Evolutionary conservation across 2,888 invertebrate species (phyloP), one percentile per base, ranked within the genome.

Genomic region (Drosophila atroscutellata): DNA sequence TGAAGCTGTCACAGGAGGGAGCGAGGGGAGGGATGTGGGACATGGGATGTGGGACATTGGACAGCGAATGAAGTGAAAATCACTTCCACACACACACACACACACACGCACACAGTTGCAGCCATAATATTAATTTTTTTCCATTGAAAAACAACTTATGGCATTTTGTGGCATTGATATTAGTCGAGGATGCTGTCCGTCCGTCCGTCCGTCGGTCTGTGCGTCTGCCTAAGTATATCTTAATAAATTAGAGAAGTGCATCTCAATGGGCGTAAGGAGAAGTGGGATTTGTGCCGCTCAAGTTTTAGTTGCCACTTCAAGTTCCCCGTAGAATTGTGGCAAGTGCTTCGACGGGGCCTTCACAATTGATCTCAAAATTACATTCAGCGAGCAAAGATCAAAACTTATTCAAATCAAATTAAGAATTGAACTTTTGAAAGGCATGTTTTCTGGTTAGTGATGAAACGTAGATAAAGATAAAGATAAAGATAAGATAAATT

Each of bases 141-240:
- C 83, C 76, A 66, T 75, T 83, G 83, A 85, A 85, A 82, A 87
- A 83, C 85, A 79, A 83, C 85, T 85, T 87, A 84, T n/a, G 49
- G 49, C 68, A 63, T 64, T 61, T 85, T 87, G 82, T 18, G 49
- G 49, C 68, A 63, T 64, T 61, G 60, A 37, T 54, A 54, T 54
- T 62, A 65, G 59, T 63, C 56, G 55, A 37, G 51, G 59, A 61
- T 55, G 67, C 47, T 57, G 56, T 30, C 56, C 50, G 50, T 30
- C 56, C 50, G 50, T 30, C 56, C 50, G 50, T 37, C 60, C 26
- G 26, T 24, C 58, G 24, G 45, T 15, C 24, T 45, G 4, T 15
- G 15, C 24, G 45, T 24, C 45, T 24, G 24, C 7, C 45, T 15
- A 24, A 60, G 57, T 28, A 76, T 70, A 72, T 84, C 82, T 84